Percentiles rank a stretch among this genome's conserved stretches.
Conservation (phyloP, 2,113 vertebrate species). For the Syngnathus floridae region DNA sequence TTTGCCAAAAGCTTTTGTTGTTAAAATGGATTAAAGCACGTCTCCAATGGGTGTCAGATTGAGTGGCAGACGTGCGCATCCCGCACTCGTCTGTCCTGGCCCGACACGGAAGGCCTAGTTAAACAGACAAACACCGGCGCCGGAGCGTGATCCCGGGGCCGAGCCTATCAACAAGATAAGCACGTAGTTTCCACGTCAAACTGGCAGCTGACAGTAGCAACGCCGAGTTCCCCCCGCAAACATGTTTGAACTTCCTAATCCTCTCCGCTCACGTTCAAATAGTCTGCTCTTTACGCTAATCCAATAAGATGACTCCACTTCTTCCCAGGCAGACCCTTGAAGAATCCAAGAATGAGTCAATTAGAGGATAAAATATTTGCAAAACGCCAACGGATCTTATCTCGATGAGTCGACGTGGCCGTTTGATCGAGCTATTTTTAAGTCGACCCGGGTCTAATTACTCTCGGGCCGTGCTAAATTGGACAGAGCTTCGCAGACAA, state of each 20-base stretch:
- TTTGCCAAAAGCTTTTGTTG: background rate
- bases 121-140: background rate
- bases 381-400: constrained; percentile 2
- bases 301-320: constrained; percentile 1
- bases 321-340: background rate
- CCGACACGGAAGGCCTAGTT: constrained; percentile 14
- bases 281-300: constrained; percentile 11
- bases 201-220: constrained; percentile 6
- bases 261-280: constrained; percentile 7
- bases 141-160: background rate
- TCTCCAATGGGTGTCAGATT: background rate
- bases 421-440: constrained; percentile 22
- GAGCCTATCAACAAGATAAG: constrained; percentile 13
- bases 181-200: constrained; percentile 39
- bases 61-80: constrained; percentile 2
- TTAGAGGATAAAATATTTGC: constrained; percentile 1
- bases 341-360: constrained; percentile 1
- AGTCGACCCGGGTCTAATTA: constrained; percentile 37
- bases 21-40: background rate
- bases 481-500: constrained; percentile 40
- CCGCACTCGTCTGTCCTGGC: constrained; percentile 10
- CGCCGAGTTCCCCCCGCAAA: constrained; percentile 11
- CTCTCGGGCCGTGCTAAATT: constrained; percentile 29
- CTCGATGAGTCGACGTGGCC: background rate
- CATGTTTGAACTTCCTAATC: constrained; percentile 3